Conservation (phyloP, 2,888 invertebrate species). For the Lamellibrachia satsuma region DNA sequence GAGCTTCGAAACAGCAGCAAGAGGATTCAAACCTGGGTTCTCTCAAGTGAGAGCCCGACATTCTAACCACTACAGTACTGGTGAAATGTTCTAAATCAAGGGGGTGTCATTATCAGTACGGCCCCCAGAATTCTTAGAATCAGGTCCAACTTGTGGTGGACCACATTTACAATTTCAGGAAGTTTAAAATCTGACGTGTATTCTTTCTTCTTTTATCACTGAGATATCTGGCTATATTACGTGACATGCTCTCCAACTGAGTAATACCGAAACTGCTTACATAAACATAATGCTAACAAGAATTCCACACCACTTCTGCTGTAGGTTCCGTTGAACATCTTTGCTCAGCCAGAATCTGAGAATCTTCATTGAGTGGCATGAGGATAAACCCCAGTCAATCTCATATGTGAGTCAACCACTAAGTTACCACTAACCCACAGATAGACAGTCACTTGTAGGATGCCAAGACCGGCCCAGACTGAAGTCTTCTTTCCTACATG, state of each 20-base stretch:
- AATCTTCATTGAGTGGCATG: background rate
- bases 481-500: background rate
- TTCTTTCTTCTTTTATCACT: background rate
- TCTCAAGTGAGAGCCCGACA: too few species aligned
- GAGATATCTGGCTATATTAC: background rate
- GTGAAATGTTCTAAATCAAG: background rate
- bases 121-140: background rate
- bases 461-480: background rate
- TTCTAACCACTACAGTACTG: background rate
- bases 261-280: background rate
- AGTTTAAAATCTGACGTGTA: background rate
- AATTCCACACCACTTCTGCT: background rate
- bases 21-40: too few species aligned
- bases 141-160: background rate
- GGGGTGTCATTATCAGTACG: background rate
- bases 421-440: too few species aligned
- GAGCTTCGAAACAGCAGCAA: too few species aligned
- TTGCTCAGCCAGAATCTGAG: background rate
- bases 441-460: background rate
- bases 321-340: background rate
- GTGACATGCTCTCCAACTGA: background rate
- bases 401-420: background rate
- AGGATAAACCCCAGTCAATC: background rate
- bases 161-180: background rate
- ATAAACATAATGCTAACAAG: slow-evolving; percentile 10